Evolutionary conservation across 2,113 vertebrate genomes (phyloP), one percentile per base, ranked within the genome.

Genomic region (Rhynchomys soricoides): DNA sequence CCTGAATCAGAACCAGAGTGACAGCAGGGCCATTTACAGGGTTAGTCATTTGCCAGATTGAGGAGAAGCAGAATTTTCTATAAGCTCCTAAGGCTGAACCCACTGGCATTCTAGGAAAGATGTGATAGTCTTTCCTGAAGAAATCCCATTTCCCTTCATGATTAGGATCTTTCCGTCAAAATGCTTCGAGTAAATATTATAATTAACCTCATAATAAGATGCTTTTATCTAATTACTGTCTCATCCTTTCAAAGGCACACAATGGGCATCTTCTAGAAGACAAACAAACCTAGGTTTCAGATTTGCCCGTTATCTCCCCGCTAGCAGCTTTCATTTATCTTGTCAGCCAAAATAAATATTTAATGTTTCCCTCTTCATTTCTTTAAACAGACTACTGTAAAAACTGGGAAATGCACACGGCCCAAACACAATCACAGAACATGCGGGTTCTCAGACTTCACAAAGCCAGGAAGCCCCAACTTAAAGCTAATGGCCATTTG

Each of bases 401-500:
- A 77, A 96, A 91, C 79, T 78, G 92, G 86, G 64, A 97, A 97
- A 97, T 64, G 37, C 97, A 93, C 97, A 96, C 55, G 86, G 89
- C 73, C 90, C 73, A 34, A 96, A 92, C 94, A 91, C 0, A 6
- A 98, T 94, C 52, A 70, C 92, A 89, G 96, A 95, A 89, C 87
- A 71, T 88, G 90, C 15, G 52, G 85, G 43, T 74, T 95, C 91
- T 94, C 86, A 85, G 93, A 89, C 85, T 77, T 95, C 74, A 97
- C 97, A 98, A 98, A 98, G 96, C 96, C 93, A 95, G 89, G 97
- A 98, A 95, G 48, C 94, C 94, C 97, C 96, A 83, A 89, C 94
- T 95, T 85, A 55, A 87, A 96, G 94, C 96, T 93, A 62, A 97
- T 94, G 94, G 91, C 83, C 95, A 43, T 92, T 93, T 4, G 81